Percentiles rank a stretch among this genome's conserved stretches.
Conservation (phyloP, 2,797 vertebrate species). For the Podarcis lilfordi region DNA sequence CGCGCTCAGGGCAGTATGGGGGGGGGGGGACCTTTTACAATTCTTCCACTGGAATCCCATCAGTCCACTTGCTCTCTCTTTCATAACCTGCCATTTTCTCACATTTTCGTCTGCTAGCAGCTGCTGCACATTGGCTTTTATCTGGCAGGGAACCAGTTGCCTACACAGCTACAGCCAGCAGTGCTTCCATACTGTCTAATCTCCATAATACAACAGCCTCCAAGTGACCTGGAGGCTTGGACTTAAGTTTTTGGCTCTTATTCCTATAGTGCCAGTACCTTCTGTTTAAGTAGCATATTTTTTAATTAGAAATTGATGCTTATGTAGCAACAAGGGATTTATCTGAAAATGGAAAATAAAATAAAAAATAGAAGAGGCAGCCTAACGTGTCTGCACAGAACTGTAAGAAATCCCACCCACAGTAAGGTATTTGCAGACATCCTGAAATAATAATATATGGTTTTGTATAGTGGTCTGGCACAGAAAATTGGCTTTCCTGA, state of each 20-base stretch:
- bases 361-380: slow-evolving; percentile 5
- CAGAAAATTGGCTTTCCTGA: slow-evolving; percentile 51
- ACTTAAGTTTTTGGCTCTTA: slow-evolving; percentile 61
- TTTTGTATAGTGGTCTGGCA: slow-evolving; percentile 72
- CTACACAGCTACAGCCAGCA: slow-evolving; percentile 55
- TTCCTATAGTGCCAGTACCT: slow-evolving; percentile 44
- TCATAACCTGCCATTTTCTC: slow-evolving; percentile 56
- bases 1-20: too few species aligned
- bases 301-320: slow-evolving; percentile 47
- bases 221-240: slow-evolving; percentile 59
- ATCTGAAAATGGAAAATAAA: slow-evolving; percentile 38
- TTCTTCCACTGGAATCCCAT: slow-evolving; percentile 24
- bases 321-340: slow-evolving; percentile 36
- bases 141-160: slow-evolving; percentile 62
- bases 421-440: slow-evolving; percentile 40
- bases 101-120: slow-evolving; percentile 60
- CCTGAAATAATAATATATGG: slow-evolving; percentile 72
- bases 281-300: slow-evolving; percentile 44
- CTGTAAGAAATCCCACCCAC: slow-evolving; percentile 39
- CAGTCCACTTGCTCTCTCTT: slow-evolving; percentile 40
- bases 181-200: slow-evolving; percentile 61
- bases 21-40: slow-evolving; percentile 35
- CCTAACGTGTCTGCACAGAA: slow-evolving; percentile 28
- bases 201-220: slow-evolving; percentile 68
- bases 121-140: slow-evolving; percentile 66